phyloP scores from a whole-genome alignment of 2,888 invertebrate genomes.

The Stomorhina lunata region DNA sequence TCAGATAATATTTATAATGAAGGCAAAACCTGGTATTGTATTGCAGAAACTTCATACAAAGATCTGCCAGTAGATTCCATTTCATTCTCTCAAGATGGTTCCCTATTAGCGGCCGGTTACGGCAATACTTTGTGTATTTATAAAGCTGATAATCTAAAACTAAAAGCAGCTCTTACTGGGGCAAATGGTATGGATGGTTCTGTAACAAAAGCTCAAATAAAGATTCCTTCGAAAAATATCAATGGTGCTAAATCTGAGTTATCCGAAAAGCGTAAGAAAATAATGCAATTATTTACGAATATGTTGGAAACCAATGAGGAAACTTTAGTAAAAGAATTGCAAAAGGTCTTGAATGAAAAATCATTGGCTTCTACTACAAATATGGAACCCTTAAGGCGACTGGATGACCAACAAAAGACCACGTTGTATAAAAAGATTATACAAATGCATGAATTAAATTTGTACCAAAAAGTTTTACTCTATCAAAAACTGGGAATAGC shows the following conservation, averaged over 20 bases:
- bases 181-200: constrained; percentile 75
- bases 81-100: constrained; percentile 88
- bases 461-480: constrained; percentile 77
- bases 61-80: constrained; percentile 82
- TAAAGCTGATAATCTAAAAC: constrained; percentile 82
- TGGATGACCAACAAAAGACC: constrained; percentile 68
- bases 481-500: constrained; percentile 74
- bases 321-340: constrained; percentile 70
- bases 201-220: constrained; percentile 74
- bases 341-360: constrained; percentile 61
- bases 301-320: constrained; percentile 74
- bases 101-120: constrained; percentile 86
- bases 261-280: constrained; percentile 71
- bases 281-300: constrained; percentile 72
- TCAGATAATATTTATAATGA: constrained; percentile 81
- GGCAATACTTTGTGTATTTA: constrained; percentile 85
- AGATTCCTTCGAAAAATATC: constrained; percentile 67
- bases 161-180: constrained; percentile 82
- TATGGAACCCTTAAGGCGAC: constrained; percentile 6
- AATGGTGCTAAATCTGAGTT: constrained; percentile 70
- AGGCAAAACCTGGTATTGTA: constrained; percentile 84
- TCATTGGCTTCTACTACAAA: neutral
- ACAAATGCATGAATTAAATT: constrained; percentile 74
- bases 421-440: constrained; percentile 72
- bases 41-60: constrained; percentile 83